Evolutionary conservation across 2,888 invertebrate genomes (phyloP).

Genomic region (Xestia ashworthii): DNA sequence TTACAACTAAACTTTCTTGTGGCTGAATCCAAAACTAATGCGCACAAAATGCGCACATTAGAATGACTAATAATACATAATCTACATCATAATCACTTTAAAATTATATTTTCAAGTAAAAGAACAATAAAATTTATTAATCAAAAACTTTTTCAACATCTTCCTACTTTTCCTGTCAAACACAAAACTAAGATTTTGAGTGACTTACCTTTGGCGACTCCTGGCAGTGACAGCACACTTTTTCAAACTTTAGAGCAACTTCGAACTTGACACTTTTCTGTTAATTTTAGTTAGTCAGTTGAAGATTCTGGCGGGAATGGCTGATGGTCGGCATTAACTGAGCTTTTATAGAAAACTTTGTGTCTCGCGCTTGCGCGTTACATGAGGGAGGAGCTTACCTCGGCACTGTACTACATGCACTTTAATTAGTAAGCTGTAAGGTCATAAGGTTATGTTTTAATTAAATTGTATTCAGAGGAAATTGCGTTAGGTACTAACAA

Average conservation of each 20-base stretch:
- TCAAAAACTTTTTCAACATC: not conserved
- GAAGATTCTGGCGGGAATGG: conserved; percentile 81
- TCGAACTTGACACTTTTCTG: conserved; percentile 62
- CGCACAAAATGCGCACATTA: not conserved
- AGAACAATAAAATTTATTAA: not conserved
- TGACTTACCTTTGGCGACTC: conserved; percentile 69
- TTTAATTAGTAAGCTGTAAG: conserved; percentile 76
- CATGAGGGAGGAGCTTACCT: conserved; percentile 73
- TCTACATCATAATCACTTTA: not conserved
- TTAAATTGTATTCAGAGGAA: conserved; percentile 52
- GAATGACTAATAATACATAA: not conserved
- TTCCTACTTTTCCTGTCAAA: not conserved
- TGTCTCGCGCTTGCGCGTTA: conserved; percentile 78
- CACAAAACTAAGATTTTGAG: not conserved
- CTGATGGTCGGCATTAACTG: conserved; percentile 58
- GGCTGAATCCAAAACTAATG: not conserved
- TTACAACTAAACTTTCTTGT: conserved; percentile 8
- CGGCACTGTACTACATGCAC: conserved; percentile 71
- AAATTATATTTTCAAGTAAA: not conserved
- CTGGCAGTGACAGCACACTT: conserved; percentile 74
- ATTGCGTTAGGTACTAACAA: conserved; percentile 27
- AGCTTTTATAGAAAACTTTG: conserved; percentile 80
- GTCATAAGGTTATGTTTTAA: conserved; percentile 61
- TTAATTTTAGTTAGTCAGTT: conserved; percentile 61
- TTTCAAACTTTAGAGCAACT: conserved; percentile 73